Evolutionary conservation across 2,113 vertebrate species (phyloP).

Genomic region (Daubentonia madagascariensis): DNA sequence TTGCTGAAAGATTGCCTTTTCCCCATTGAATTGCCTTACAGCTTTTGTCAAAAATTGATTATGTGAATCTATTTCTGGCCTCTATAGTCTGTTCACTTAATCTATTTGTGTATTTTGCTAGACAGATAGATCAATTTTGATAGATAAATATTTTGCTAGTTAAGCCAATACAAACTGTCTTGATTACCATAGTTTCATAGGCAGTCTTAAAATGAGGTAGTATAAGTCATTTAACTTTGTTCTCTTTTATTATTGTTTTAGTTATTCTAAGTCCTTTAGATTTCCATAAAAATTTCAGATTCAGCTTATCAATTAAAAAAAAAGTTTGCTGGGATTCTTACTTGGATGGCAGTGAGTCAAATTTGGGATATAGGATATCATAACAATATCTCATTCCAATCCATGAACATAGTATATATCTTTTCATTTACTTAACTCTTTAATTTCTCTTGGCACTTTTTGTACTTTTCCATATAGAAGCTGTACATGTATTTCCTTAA

Average conservation of each 20-base stretch:
- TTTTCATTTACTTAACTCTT: neutral
- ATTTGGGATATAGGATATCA: neutral
- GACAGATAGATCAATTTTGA: too few species aligned
- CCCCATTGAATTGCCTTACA: neutral
- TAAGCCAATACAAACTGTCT: neutral
- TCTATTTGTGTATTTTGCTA: neutral
- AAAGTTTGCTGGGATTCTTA: neutral
- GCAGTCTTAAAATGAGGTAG: neutral
- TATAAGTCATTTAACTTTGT: neutral
- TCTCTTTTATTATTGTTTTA: neutral
- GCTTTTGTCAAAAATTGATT: neutral
- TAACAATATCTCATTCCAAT: neutral
- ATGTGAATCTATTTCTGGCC: neutral
- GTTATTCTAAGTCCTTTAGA: neutral
- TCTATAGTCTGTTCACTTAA: neutral
- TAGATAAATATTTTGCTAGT: too few species aligned
- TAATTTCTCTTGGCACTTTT: neutral
- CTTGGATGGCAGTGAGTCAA: neutral
- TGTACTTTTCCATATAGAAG: neutral
- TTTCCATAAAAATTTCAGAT: neutral
- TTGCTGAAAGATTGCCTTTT: neutral
- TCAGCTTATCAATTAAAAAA: neutral
- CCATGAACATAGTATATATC: neutral
- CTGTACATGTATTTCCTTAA: neutral
- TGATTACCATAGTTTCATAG: neutral